Conservation (phyloP, 2,113 vertebrate species). For the Limanda limanda region DNA sequence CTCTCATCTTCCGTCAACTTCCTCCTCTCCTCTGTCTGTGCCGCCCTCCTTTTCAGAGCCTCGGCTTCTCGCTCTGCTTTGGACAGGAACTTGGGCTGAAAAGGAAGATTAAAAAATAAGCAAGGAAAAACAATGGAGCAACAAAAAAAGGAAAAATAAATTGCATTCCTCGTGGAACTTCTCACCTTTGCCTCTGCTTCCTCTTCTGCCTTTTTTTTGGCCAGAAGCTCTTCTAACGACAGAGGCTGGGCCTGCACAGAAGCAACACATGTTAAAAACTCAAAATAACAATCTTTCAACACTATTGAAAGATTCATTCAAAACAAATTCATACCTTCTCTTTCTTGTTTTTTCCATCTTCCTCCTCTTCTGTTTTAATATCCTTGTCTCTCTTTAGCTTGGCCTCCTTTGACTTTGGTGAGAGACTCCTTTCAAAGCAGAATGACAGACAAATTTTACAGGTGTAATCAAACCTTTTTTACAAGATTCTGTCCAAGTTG, state of each 20-base stretch:
- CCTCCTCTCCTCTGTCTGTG: conserved; percentile 90
- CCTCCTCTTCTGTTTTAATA: conserved; percentile 90
- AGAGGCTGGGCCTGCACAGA: conserved; percentile 88
- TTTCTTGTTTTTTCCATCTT: conserved; percentile 89
- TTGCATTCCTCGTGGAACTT: background rate
- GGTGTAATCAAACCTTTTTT: background rate
- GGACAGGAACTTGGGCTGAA: conserved; percentile 95
- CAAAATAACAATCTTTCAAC: background rate
- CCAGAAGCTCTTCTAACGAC: conserved; percentile 95
- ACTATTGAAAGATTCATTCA: background rate
- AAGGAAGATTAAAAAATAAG: background rate
- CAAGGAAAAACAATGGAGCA: accelerated
- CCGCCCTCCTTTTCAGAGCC: conserved; percentile 91
- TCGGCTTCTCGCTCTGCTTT: conserved; percentile 94
- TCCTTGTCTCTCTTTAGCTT: conserved; percentile 91
- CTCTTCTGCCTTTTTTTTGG: conserved; percentile 97
- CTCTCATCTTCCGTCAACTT: conserved; percentile 91
- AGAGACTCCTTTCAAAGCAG: conserved; percentile 79
- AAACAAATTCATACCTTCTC: conserved; percentile 81
- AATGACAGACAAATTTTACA: background rate
- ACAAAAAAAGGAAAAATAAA: background rate
- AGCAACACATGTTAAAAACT: background rate
- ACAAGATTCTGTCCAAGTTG: background rate
- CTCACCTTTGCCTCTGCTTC: conserved; percentile 95
- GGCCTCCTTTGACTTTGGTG: conserved; percentile 89